These are phyloP conservation scores for Colletes gigas DNA, from an alignment of 1,140 invertebrate species.

Conservation along the genomic window DNA sequence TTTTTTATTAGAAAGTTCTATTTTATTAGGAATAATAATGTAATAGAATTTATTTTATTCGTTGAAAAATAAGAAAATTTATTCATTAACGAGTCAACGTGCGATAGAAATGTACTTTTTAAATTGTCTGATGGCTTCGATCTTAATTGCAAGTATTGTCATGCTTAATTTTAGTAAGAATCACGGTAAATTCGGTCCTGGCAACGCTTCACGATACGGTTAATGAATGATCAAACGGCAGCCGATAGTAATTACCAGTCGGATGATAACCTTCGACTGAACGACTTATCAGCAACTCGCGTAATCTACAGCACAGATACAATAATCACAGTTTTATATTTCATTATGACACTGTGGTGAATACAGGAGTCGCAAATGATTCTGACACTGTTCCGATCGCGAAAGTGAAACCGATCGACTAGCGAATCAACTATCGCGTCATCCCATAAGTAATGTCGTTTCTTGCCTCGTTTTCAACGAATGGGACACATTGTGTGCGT, in stretches of 20 bases:
- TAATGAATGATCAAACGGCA: slow-evolving; percentile 37
- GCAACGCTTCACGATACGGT: neutral
- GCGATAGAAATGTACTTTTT: too few species aligned
- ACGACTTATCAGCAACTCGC: slow-evolving; percentile 20
- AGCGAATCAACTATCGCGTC: neutral
- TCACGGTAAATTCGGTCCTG: neutral
- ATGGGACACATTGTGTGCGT: too few species aligned
- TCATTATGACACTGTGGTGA: slow-evolving; percentile 1
- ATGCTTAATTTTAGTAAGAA: slow-evolving; percentile 2
- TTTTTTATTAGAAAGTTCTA: too few species aligned
- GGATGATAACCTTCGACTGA: slow-evolving; percentile 56
- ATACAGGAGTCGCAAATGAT: neutral
- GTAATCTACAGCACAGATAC: slow-evolving; percentile 28
- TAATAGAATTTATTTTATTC: too few species aligned
- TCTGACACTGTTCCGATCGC: neutral
- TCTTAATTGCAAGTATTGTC: neutral
- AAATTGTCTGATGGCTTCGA: too few species aligned
- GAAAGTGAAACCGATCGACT: slow-evolving; percentile 17
- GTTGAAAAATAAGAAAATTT: too few species aligned
- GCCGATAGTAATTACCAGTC: slow-evolving; percentile 45
- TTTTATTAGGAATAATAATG: too few species aligned
- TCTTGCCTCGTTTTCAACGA: too few species aligned
- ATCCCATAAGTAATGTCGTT: neutral
- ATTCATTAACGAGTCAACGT: too few species aligned
- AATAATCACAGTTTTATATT: slow-evolving; percentile 21